These are phyloP conservation scores for Myocastor coypus DNA, from an alignment of 2,113 vertebrate genomes.

Conservation along the genomic window DNA sequence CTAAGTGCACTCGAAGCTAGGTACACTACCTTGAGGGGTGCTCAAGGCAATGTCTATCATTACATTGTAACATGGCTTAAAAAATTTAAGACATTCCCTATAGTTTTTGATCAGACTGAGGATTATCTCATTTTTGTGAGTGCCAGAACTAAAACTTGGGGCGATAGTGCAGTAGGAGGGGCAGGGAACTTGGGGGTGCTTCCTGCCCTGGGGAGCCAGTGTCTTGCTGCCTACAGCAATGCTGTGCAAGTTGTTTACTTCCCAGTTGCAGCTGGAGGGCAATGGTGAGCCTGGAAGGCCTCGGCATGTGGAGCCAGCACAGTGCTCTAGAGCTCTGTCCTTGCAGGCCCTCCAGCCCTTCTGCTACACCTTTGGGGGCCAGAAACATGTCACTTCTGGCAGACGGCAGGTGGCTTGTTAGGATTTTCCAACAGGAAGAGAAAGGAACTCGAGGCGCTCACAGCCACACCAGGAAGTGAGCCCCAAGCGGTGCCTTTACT, in stretches of 20 bases:
- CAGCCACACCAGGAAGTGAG: neutral
- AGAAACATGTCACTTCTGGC: too few species aligned
- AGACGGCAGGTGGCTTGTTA: neutral
- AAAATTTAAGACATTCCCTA: neutral
- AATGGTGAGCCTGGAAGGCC: neutral
- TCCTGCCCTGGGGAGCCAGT: rapidly evolving
- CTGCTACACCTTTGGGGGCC: neutral
- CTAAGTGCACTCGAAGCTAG: neutral
- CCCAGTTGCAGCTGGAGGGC: neutral
- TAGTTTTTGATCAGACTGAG: neutral
- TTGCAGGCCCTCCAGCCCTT: neutral
- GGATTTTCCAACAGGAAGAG: neutral
- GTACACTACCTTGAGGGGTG: neutral
- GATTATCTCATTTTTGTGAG: neutral
- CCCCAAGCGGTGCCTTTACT: rapidly evolving
- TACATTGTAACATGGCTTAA: neutral
- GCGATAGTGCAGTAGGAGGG: rapidly evolving
- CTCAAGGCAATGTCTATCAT: neutral
- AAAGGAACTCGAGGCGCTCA: rapidly evolving
- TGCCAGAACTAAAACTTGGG: neutral
- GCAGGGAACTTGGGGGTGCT: rapidly evolving
- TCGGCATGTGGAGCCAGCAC: too few species aligned
- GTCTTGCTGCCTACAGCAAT: rapidly evolving
- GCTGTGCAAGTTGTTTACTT: neutral
- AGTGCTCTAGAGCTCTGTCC: neutral